These are phyloP conservation scores for Cosmia pyralina DNA, from an alignment of 2,888 invertebrate species.

Conservation along the genomic window DNA sequence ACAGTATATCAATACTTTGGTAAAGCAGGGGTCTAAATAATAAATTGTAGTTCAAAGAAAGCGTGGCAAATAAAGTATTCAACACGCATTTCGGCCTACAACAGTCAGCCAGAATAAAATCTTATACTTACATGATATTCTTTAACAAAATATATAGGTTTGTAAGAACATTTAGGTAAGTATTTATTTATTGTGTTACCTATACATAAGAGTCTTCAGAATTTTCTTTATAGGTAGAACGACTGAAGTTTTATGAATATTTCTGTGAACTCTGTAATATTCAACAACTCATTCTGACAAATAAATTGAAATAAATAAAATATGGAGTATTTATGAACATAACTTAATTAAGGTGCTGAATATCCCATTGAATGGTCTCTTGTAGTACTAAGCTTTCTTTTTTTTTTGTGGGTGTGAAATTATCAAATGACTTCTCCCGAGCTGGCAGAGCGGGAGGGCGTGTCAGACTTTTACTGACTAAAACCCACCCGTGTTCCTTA, in stretches of 20 bases:
- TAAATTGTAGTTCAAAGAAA: constrained; percentile 20
- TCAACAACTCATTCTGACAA: no score
- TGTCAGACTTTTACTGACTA: no score
- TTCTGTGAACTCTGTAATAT: neutral
- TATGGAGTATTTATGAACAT: neutral
- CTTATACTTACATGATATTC: neutral
- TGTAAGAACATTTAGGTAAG: neutral
- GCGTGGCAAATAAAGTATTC: constrained; percentile 23
- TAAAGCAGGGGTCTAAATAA: constrained; percentile 25
- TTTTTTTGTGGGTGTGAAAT: no score
- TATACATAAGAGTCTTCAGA: neutral
- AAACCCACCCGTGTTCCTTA: no score
- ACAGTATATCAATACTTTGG: neutral
- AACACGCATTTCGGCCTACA: neutral
- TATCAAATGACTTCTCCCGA: no score
- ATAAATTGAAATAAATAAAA: no score
- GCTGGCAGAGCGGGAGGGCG: no score
- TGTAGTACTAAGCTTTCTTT: no score
- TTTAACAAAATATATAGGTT: no score
- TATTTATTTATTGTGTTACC: neutral
- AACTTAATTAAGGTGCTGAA: constrained; percentile 26
- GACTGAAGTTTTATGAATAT: neutral
- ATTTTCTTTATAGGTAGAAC: neutral
- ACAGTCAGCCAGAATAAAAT: neutral
- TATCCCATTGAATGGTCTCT: constrained; percentile 20